Conservation (phyloP, 2,113 vertebrate species). For the Porphyrio hochstetteri region DNA sequence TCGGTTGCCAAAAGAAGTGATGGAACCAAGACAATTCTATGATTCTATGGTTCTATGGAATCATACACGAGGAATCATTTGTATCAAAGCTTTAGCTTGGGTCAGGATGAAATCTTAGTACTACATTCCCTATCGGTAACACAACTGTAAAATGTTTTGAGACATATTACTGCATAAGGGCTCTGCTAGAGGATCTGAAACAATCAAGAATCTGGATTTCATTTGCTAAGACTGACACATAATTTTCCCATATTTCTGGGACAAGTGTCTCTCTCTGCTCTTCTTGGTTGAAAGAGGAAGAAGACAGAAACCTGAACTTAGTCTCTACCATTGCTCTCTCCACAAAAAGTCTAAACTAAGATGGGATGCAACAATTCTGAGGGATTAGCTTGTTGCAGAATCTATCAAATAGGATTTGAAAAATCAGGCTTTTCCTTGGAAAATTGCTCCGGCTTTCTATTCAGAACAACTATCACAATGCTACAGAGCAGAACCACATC, state of each 20-base stretch:
- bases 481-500: background rate
- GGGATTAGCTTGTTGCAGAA: background rate
- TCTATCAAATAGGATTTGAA: background rate
- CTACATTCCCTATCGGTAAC: background rate
- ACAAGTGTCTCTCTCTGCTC: background rate
- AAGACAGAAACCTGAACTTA: background rate
- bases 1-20: background rate
- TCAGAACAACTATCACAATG: background rate
- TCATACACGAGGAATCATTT: background rate
- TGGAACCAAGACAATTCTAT: too few species aligned
- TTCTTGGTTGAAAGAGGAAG: background rate
- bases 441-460: background rate
- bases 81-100: background rate
- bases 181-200: background rate
- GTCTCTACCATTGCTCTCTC: background rate
- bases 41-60: background rate
- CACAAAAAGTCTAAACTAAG: background rate
- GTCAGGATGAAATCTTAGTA: background rate
- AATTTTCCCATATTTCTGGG: background rate
- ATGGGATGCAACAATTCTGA: background rate
- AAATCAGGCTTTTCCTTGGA: background rate
- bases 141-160: background rate
- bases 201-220: background rate
- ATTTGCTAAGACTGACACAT: background rate
- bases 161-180: rapidly evolving